Base-by-base conservation (phyloP, 2,797 vertebrate genomes). In the Sebastes diaconus region DNA sequence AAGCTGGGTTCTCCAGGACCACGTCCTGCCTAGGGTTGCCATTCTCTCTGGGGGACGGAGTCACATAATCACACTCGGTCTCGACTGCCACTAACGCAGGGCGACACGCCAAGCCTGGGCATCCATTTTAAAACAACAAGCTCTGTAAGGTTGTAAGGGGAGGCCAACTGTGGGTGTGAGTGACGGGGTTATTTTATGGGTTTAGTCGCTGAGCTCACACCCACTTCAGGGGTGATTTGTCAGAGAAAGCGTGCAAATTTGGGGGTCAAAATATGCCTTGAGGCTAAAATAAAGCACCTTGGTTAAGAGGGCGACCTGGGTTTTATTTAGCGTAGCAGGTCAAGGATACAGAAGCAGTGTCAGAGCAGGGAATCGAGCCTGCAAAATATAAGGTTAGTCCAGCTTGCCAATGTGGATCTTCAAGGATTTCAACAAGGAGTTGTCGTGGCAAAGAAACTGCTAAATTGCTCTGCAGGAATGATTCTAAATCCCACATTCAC, bases 21-120 rank as follows among this genome's bases (percentile, higher is more conserved):
- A 96, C 96, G 92, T 97, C 97, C 91, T 97, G 96, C 91, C 96
- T 97, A 95, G 97, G 96, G 90, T 96, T 96, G 93, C 95, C 95
- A 86, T 96, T 97, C 96, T 98, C 97, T 96, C 97, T 98, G 94
- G 84, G 92, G 94, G 94, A 92, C 87, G 94, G 94, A 95, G 94
- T 95, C 94, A 96, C 94, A 96, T 95, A 81, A 94, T 96, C 94
- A 96, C 93, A 93, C 95, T 95, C 93, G 80, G 91, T 87, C 93
- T 94, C 88, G 80, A 88, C 91, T 79, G 91, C 92, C 93, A 88
- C 89, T 93, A 93, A 92, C 78, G 93, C 92, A 93, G 88, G 94
- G 92, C 89, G 86, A 95, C 93, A 95, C 93, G 90, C 93, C 94
- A 95, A 96, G 95, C 95, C 94, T 95, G 95, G 95, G 90, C 95